These are phyloP conservation scores for Spinibarbus caldwelli DNA, from an alignment of 2,797 vertebrate genomes.

Conservation along the genomic window DNA sequence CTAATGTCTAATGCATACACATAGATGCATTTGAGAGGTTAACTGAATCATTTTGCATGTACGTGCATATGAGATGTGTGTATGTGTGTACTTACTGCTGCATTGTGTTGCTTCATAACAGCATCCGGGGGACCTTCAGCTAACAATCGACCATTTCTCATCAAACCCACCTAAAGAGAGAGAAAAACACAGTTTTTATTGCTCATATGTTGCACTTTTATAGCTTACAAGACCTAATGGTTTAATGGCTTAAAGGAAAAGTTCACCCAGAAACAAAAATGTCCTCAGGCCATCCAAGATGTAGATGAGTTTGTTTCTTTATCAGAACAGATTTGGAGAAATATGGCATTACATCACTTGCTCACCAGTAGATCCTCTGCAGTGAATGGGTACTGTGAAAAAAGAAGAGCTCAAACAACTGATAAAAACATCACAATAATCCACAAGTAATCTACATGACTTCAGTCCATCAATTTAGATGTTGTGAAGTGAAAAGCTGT, in stretches of 20 bases:
- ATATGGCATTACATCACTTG: neutral
- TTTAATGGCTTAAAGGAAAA: neutral
- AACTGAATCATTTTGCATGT: neutral
- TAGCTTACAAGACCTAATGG: neutral
- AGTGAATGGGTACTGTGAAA: neutral
- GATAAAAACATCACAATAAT: neutral
- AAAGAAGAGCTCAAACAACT: neutral
- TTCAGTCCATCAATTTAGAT: neutral
- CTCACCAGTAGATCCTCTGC: neutral
- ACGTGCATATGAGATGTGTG: neutral
- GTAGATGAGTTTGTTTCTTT: neutral
- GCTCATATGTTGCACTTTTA: too few relatives aligned
- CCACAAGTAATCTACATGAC: neutral
- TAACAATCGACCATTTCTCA: conserved; percentile 79
- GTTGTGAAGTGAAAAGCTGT: neutral
- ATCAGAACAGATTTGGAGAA: neutral
- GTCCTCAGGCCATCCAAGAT: neutral
- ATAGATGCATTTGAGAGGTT: neutral
- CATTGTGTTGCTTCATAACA: conserved; percentile 79
- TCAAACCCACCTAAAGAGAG: conserved; percentile 78
- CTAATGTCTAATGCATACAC: conserved; percentile 73
- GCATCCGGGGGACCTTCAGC: conserved; percentile 78
- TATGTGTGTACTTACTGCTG: conserved; percentile 69
- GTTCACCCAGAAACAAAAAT: neutral
- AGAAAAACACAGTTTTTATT: neutral